Evolutionary conservation across 1,140 invertebrate genomes (phyloP), one percentile per base, ranked within the genome.

Genomic region (Camponotus pennsylvanicus): DNA sequence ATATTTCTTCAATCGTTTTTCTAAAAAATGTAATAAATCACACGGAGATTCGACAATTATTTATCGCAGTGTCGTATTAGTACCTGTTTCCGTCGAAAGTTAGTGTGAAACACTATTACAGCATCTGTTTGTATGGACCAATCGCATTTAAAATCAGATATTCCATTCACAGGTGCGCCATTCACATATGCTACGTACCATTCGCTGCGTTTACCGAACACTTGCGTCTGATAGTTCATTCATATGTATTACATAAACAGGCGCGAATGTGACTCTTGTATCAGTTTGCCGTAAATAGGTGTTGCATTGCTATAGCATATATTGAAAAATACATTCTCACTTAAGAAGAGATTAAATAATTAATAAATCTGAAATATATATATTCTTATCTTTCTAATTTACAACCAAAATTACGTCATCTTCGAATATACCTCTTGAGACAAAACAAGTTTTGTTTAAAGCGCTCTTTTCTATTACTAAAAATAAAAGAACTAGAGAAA

Each of bases 131-230:
- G 21, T 52, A 63, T 3, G 21, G 21, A 49, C 18, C 64, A 21
- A 87, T 83, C 32, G 21, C 15, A 27, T 34, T 71, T 42, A n/a
- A 76, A 49, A 55, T 75, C 66, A 71, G 55, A 59, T 57, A 59
- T 71, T 57, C 49, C 52, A 37, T 64, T 76, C 34, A 70, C 11
- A 57, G 40, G 27, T 27, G 27, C 27, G 27, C 27, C 27, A 27
- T 27, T 27, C 27, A 27, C 27, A 27, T 27, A 27, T 27, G 27
- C 27, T 27, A 15, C 42, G 2, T 4, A 8, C 49, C 67, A 32
- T 86, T 78, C 67, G 66, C 42, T 27, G 32, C 15, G 21, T 40
- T 40, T 49, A 42, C n/a, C 18, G 49, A 63, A 83, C 78, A 73
- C 52, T 82, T 52, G 32, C 21, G 9, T 11, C 13, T 9, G 21